phyloP scores from a whole-genome alignment of 2,113 vertebrate genomes.

The Morone chrysops region DNA sequence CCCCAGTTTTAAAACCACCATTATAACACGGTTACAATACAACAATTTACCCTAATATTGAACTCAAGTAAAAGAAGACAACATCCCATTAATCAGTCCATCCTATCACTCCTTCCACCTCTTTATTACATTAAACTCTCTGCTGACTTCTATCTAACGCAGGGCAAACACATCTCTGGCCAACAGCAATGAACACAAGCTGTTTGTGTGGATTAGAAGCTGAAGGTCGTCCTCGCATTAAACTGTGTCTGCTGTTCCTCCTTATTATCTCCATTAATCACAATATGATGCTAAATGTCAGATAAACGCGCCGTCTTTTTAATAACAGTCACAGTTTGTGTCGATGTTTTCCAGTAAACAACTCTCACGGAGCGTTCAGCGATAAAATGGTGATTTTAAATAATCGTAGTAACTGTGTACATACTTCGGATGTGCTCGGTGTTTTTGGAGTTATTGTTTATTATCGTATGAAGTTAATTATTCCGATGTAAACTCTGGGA shows the following conservation, averaged over 20 bases:
- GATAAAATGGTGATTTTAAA: no score
- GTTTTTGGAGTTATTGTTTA: background rate
- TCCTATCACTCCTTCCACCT: background rate
- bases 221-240: no score
- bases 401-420: constrained; percentile 2
- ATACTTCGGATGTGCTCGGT: background rate
- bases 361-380: background rate
- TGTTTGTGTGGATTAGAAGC: no score
- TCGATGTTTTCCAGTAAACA: background rate
- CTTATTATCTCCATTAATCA: background rate
- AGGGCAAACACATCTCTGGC: constrained; percentile 62
- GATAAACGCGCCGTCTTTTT: background rate
- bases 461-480: background rate
- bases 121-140: background rate
- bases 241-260: background rate
- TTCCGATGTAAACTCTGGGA: constrained; percentile 58
- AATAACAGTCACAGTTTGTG: background rate
- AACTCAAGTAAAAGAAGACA: background rate
- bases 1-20: no score
- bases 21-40: background rate
- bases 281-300: background rate
- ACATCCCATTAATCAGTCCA: background rate
- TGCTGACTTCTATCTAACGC: constrained; percentile 28
- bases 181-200: no score
- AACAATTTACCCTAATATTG: background rate